Evolutionary conservation across 2,888 invertebrate species (phyloP).

Genomic region (Cheilosia grossa): DNA sequence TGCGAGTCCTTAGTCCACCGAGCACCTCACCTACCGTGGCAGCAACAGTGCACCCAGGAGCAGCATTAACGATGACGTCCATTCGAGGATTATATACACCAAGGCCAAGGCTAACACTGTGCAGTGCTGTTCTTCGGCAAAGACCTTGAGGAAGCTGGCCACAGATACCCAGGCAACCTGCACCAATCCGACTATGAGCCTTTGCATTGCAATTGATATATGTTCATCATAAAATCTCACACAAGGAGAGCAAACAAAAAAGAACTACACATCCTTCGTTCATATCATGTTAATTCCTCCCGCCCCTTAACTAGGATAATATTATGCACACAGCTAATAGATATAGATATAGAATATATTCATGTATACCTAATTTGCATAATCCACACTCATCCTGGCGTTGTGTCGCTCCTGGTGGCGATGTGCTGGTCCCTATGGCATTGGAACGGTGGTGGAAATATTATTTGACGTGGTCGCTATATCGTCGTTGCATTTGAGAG

Average conservation of each 20-base stretch:
- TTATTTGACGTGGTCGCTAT: slow-evolving; percentile 21
- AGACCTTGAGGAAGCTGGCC: slow-evolving; percentile 31
- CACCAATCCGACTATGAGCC: slow-evolving; percentile 14
- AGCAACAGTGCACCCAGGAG: slow-evolving; percentile 20
- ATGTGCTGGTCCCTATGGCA: neutral
- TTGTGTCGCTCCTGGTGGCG: slow-evolving; percentile 13
- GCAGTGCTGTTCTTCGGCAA: neutral
- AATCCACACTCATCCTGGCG: slow-evolving; percentile 57
- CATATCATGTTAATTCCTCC: neutral
- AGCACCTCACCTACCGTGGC: slow-evolving; percentile 5
- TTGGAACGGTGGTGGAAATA: slow-evolving; percentile 8
- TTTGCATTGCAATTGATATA: slow-evolving; percentile 17
- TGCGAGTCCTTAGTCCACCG: neutral
- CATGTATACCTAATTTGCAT: slow-evolving; percentile 61
- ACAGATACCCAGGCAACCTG: slow-evolving; percentile 6
- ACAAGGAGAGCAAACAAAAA: neutral
- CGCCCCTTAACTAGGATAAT: slow-evolving; percentile 16
- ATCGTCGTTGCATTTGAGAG: slow-evolving; percentile 23
- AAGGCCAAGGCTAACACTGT: slow-evolving; percentile 52
- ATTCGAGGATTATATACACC: slow-evolving; percentile 21
- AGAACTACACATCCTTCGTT: neutral
- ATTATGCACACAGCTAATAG: slow-evolving; percentile 58
- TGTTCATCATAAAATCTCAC: slow-evolving; percentile 23
- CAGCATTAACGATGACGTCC: slow-evolving; percentile 40
- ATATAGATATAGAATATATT: slow-evolving; percentile 42